phyloP scores from a whole-genome alignment of 2,797 vertebrate species.

The Sitta carolinensis region DNA sequence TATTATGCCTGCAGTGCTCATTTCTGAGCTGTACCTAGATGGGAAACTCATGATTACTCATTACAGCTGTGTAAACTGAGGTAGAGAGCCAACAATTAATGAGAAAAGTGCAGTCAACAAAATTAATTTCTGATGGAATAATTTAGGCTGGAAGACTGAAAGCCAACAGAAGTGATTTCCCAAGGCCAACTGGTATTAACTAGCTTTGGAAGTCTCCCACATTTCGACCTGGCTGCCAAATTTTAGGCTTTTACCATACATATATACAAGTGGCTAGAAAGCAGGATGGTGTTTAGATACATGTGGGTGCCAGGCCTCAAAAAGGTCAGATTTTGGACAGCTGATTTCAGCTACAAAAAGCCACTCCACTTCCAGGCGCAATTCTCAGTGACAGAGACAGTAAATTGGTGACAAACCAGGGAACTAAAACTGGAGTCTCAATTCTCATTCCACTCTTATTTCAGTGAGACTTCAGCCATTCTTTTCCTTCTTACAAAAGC shows the following conservation, averaged over 20 bases:
- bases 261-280: neutral
- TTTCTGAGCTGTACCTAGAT: neutral
- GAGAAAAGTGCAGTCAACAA: neutral
- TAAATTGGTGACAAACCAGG: neutral
- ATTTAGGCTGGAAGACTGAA: neutral
- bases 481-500: neutral
- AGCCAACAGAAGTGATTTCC: neutral
- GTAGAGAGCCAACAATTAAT: slow-evolving; percentile 15
- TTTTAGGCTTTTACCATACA: neutral
- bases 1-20: neutral
- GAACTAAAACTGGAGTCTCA: neutral
- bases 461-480: neutral
- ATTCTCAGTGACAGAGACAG: neutral
- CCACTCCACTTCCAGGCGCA: neutral
- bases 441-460: neutral
- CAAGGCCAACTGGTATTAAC: neutral
- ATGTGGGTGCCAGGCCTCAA: neutral
- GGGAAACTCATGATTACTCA: neutral
- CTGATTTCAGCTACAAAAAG: neutral
- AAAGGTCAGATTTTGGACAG: neutral
- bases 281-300: neutral
- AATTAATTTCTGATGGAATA: slow-evolving; percentile 12
- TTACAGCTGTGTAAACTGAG: slow-evolving; percentile 44
- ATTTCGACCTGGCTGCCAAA: neutral
- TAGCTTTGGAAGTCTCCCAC: neutral